Percentiles rank a stretch among this genome's conserved stretches.
Evolutionary conservation across 2,113 vertebrate species (phyloP).

Genomic region (Gymnobelideus leadbeateri): DNA sequence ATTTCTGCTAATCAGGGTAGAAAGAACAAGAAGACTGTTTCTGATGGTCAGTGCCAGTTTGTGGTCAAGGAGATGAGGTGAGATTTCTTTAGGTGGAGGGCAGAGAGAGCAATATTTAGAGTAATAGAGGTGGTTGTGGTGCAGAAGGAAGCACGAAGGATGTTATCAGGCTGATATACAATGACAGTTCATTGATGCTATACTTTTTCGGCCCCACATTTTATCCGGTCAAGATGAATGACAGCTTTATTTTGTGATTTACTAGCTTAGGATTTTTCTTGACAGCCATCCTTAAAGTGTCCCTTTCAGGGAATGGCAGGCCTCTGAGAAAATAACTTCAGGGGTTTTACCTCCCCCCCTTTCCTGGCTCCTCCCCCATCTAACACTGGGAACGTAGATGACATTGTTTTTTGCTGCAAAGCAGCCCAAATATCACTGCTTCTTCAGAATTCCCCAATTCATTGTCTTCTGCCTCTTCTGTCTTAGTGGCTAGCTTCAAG

Average conservation of each 20-base stretch:
- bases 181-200: slow-evolving; percentile 52
- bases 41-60: slow-evolving; percentile 39
- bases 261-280: slow-evolving; percentile 57
- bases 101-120: not conserved
- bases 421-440: not conserved
- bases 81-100: slow-evolving; percentile 13
- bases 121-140: not conserved
- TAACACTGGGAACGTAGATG: no score
- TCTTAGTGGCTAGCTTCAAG: accelerated
- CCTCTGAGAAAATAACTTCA: slow-evolving; percentile 35
- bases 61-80: slow-evolving; percentile 36
- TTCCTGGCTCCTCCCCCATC: not conserved
- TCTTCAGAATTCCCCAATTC: not conserved
- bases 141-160: not conserved
- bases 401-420: not conserved
- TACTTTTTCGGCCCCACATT: slow-evolving; percentile 49
- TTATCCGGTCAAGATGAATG: slow-evolving; percentile 66
- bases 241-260: slow-evolving; percentile 61
- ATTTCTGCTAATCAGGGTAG: not conserved
- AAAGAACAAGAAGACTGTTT: not conserved
- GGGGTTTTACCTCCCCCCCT: no score
- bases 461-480: not conserved
- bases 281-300: slow-evolving; percentile 58
- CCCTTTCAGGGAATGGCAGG: slow-evolving; percentile 64
- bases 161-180: slow-evolving; percentile 25